Evolutionary conservation across 92 coral and sea anemone genomes (phyloP).

Genomic region (Pocillopora meandrina): DNA sequence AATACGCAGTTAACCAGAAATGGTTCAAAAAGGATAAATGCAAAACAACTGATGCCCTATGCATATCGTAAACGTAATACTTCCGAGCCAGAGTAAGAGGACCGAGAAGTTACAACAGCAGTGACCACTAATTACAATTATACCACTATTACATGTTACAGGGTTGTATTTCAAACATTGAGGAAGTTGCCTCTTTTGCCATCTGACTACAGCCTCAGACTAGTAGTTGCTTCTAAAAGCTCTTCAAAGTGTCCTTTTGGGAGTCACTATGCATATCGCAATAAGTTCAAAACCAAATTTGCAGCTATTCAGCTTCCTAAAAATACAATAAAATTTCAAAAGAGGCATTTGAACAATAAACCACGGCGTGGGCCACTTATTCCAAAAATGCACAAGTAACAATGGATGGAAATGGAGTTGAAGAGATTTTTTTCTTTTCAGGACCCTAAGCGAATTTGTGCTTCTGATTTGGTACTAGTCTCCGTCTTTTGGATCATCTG

Average conservation of each 20-base stretch:
- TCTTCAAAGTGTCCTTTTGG: conserved; percentile 34
- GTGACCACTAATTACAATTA: background rate
- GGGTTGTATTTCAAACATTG: background rate
- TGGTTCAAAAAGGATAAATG: background rate
- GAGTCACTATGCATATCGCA: conserved; percentile 55
- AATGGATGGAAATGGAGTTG: conserved; percentile 1
- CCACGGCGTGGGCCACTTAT: conserved; percentile 16
- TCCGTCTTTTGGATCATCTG: background rate
- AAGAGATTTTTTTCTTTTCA: background rate
- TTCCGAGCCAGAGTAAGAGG: background rate
- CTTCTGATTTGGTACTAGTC: background rate
- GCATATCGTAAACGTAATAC: too few relatives aligned
- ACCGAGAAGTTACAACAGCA: background rate
- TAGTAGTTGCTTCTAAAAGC: background rate
- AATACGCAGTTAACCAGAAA: background rate
- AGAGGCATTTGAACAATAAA: background rate
- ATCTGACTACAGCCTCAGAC: background rate
- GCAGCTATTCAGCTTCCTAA: background rate
- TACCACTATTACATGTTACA: too few relatives aligned
- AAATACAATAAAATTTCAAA: background rate
- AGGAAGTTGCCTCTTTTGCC: background rate
- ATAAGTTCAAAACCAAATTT: conserved; percentile 40
- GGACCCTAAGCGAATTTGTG: background rate
- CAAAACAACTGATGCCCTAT: too few relatives aligned
- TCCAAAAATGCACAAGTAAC: conserved; percentile 20